Evolutionary conservation across 1,140 invertebrate genomes (phyloP).

Genomic region (Prorops nasuta): DNA sequence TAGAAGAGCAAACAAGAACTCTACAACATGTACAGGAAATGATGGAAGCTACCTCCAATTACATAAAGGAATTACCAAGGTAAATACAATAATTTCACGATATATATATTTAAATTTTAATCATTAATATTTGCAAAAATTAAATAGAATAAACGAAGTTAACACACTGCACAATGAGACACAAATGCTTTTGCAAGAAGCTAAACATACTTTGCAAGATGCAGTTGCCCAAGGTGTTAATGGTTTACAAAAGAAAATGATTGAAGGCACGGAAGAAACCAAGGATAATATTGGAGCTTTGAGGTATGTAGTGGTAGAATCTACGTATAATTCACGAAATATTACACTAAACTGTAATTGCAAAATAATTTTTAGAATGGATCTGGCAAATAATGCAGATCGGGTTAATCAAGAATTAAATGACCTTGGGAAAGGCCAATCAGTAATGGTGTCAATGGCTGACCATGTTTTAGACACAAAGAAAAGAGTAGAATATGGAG

Average conservation of each 20-base stretch:
- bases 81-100: constrained; percentile 13
- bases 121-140: background rate
- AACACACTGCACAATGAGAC: constrained; percentile 46
- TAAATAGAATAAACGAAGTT: constrained; percentile 33
- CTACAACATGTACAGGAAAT: constrained; percentile 37
- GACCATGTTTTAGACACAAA: constrained; percentile 84
- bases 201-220: constrained; percentile 42
- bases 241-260: constrained; percentile 55
- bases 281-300: constrained; percentile 37
- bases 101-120: constrained; percentile 2
- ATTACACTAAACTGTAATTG: constrained; percentile 11
- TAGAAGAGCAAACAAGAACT: constrained; percentile 33
- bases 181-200: constrained; percentile 39
- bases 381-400: constrained; percentile 46
- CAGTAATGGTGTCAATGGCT: constrained; percentile 78
- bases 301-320: constrained; percentile 39
- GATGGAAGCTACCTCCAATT: constrained; percentile 35
- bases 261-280: constrained; percentile 45
- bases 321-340: too few species aligned
- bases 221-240: constrained; percentile 30
- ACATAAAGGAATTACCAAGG: constrained; percentile 41
- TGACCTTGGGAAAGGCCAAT: constrained; percentile 71
- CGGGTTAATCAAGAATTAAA: constrained; percentile 53
- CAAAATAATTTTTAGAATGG: constrained; percentile 30
- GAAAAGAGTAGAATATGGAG: constrained; percentile 79